phyloP scores from a whole-genome alignment of 2,888 invertebrate species.

The Sacculina carcini region DNA sequence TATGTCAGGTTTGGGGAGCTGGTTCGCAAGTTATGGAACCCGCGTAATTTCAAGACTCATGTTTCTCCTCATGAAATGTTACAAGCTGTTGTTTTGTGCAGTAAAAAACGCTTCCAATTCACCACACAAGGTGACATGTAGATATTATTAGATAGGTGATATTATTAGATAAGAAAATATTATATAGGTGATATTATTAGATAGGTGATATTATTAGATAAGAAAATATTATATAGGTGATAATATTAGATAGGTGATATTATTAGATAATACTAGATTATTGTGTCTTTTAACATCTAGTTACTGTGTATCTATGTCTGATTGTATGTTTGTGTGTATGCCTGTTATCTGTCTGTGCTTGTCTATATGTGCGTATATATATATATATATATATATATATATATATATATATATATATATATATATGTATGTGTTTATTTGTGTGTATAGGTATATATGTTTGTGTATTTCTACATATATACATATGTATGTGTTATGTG shows the following conservation, averaged over 20 bases:
- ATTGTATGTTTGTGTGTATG: too few species aligned
- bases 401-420: slow-evolving; percentile 12
- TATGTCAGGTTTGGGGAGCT: slow-evolving; percentile 59
- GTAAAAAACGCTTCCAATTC: slow-evolving; percentile 88
- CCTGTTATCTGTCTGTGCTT: too few species aligned
- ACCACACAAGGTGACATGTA: slow-evolving; percentile 57
- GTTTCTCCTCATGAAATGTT: slow-evolving; percentile 99
- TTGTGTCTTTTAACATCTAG: too few species aligned
- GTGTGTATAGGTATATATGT: too few species aligned
- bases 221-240: too few species aligned
- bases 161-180: slow-evolving; percentile 12
- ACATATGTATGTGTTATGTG: too few species aligned
- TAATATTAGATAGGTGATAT: too few species aligned
- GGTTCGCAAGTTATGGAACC: slow-evolving; percentile 94
- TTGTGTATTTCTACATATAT: slow-evolving; percentile 11
- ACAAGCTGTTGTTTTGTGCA: slow-evolving; percentile 89
- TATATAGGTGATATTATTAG: slow-evolving; percentile 14
- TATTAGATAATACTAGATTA: too few species aligned
- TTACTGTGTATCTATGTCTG: too few species aligned
- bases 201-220: slow-evolving; percentile 14
- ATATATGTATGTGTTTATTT: slow-evolving; percentile 16
- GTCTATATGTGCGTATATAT: too few species aligned
- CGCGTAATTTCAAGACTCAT: slow-evolving; percentile 93
- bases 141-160: slow-evolving; percentile 9
- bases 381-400: slow-evolving; percentile 10